Evolutionary conservation across 1,140 invertebrate species (phyloP), one percentile per base, ranked within the genome.

Genomic region (Lepidurus packardi): DNA sequence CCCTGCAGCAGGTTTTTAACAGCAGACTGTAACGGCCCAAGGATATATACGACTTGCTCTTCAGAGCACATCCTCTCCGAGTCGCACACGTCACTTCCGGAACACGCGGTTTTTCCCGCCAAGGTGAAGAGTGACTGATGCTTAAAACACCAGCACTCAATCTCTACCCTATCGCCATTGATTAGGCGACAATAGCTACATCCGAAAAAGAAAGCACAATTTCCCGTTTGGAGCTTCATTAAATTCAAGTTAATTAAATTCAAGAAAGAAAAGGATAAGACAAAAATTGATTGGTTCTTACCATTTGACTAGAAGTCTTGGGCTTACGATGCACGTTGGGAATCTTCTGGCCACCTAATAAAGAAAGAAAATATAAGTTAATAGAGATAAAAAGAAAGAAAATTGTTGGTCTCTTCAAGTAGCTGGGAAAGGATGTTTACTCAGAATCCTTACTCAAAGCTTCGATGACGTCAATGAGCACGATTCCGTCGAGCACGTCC

Each of bases 391-490:
- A 74, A 53, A 73, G 43, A 65, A 41, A 75, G 21, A 24, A 74
- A 43, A 81, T 42, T 42, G 43, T 21, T 65, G 43, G 16, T 73
- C 43, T 78, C 16, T 79, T 43, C 24, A 43, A 43, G 77, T 78
- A 76, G 74, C 24, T 16, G 24, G 1, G 41, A 73, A 74, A 73
- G 73, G 74, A 74, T 21, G 53, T 65, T 73, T 45, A 34, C 16
- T 21, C 45, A 80, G 78, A 79, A 76, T 85, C 93, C 92, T 93
- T 87, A 94, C 92, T 97, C 87, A 98, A 95, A 79, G 95, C 94
- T 85, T 97, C 94, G 80, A 98, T 92, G 82, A 98, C 92, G 83
- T 97, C 94, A 8, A 94, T 93, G 76, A 98, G 87, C 6, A 97
- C 87, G 8, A 96, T 90, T 11, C 95, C 96, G 88, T 98, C 96